phyloP scores from a whole-genome alignment of 2,797 vertebrate species.

The Serranus cabrilla region DNA sequence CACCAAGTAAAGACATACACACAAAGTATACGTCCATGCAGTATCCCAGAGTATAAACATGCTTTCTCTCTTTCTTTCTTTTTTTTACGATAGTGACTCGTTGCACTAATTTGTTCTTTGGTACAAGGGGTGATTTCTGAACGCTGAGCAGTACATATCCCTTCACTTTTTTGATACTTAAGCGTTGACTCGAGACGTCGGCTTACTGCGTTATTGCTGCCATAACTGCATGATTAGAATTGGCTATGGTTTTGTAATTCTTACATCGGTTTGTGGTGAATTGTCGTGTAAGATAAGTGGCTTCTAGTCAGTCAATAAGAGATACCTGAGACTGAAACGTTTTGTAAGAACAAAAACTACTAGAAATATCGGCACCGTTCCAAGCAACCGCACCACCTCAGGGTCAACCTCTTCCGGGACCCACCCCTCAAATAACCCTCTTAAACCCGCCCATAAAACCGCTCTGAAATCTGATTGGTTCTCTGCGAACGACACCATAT shows the following conservation, averaged over 20 bases:
- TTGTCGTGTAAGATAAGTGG: not conserved
- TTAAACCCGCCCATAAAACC: conserved; percentile 33
- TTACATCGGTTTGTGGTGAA: not conserved
- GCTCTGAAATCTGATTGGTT: conserved; percentile 72
- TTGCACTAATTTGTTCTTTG: not conserved
- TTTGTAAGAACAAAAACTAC: not conserved
- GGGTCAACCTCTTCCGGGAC: conserved; percentile 15
- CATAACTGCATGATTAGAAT: not conserved
- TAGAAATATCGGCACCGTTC: rapidly evolving
- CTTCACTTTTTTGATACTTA: not conserved
- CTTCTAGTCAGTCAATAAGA: not conserved
- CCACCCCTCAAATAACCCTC: not conserved
- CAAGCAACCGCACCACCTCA: too few species aligned
- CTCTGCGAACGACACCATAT: not conserved
- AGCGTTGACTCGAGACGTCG: not conserved
- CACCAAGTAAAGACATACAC: too few species aligned
- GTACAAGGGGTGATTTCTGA: not conserved
- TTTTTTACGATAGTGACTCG: not conserved
- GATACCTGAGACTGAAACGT: not conserved
- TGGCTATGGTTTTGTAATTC: not conserved
- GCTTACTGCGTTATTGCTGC: not conserved
- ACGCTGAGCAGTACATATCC: not conserved
- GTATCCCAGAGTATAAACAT: too few species aligned
- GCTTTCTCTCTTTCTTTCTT: too few species aligned
- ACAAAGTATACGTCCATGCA: too few species aligned